Percentiles rank a stretch among this genome's conserved stretches.
These are phyloP conservation scores for Falcunculus frontatus DNA, from an alignment of 2,113 vertebrate genomes.

Conservation along the genomic window DNA sequence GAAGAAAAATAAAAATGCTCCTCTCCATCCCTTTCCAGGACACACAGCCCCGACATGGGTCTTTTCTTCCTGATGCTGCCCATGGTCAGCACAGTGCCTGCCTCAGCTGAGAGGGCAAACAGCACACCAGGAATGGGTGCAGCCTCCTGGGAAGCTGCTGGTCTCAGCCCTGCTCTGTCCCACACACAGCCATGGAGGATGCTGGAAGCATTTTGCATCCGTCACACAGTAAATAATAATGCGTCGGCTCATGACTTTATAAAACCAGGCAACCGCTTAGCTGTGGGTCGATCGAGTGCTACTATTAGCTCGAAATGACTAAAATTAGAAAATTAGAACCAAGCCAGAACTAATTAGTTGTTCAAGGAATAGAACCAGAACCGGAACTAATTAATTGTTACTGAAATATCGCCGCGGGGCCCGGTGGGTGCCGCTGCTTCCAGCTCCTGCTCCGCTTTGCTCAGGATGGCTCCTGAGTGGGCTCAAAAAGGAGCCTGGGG, in stretches of 20 bases:
- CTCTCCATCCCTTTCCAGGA: not conserved
- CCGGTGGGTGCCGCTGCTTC: not conserved
- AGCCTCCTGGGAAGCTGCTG: not conserved
- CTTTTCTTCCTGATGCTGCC: accelerated
- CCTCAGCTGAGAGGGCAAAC: not conserved
- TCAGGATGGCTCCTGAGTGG: not conserved
- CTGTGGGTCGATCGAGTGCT: not conserved
- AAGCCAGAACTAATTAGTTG: constrained; percentile 45
- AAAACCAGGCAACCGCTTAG: not conserved
- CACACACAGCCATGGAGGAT: not conserved
- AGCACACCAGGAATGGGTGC: not conserved
- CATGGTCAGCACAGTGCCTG: not conserved
- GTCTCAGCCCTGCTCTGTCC: not conserved
- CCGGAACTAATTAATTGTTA: constrained; percentile 55
- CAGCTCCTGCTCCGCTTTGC: not conserved
- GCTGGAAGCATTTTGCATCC: not conserved
- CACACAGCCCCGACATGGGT: accelerated
- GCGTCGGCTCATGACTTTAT: not conserved
- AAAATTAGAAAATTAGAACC: constrained; percentile 50
- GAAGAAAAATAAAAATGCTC: not conserved
- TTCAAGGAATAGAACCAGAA: constrained; percentile 49
- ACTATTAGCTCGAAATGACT: constrained; percentile 42
- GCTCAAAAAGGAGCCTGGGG: not conserved
- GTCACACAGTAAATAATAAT: not conserved
- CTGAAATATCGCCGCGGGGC: not conserved